phyloP scores from a whole-genome alignment of 2,797 vertebrate species.

The Neosilurus mollespiculum region DNA sequence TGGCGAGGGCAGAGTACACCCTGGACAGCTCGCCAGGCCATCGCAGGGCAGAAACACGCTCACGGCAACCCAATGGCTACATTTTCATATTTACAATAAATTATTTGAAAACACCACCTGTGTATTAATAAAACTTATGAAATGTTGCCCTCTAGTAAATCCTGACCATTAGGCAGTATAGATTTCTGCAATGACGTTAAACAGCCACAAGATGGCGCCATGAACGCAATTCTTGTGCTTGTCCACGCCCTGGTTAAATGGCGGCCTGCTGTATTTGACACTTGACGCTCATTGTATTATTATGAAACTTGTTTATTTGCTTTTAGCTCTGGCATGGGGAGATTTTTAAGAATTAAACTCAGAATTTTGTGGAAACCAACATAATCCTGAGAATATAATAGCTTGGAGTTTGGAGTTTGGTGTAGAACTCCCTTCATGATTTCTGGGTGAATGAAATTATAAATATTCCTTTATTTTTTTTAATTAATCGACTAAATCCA shows the following conservation, averaged over 20 bases:
- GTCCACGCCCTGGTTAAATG: background rate
- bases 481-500: background rate
- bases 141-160: too few relatives aligned
- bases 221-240: background rate
- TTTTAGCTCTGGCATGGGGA: background rate
- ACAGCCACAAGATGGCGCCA: constrained; percentile 14
- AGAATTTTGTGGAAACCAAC: background rate
- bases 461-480: background rate
- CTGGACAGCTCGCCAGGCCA: too few relatives aligned
- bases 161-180: background rate
- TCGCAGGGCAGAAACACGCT: too few relatives aligned
- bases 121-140: too few relatives aligned
- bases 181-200: background rate
- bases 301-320: background rate
- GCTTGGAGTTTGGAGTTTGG: too few relatives aligned
- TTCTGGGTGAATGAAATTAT: background rate
- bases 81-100: too few relatives aligned
- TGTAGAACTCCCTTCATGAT: background rate
- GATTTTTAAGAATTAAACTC: background rate
- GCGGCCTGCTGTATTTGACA: background rate
- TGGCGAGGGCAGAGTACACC: too few relatives aligned
- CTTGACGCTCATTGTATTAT: background rate
- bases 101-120: too few relatives aligned
- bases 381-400: background rate
- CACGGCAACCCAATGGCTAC: too few relatives aligned